Base-by-base conservation (phyloP, 2,797 vertebrate species). In the Buceros bicornis region DNA sequence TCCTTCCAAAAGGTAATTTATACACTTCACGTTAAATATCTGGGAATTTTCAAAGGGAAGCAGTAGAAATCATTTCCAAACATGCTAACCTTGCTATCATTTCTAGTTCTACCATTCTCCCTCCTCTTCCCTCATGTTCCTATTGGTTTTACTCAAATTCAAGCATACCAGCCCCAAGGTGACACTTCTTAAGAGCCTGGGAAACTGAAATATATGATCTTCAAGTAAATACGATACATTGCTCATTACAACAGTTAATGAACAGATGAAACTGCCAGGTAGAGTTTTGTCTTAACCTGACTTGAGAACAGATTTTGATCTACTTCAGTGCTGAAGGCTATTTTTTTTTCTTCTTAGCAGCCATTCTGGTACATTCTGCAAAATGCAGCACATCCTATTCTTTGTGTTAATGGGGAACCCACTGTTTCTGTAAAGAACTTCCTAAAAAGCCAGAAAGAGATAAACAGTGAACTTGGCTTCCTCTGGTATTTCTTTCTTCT, bases 1-100 rank as follows among this genome's bases (percentile, higher is more conserved):
- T 96, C 65, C 67, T 89, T 89, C 86, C 93, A 92, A 85, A 87
- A 94, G 45, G 83, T 87, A 95, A 90, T 93, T 95, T 95, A 90
- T 94, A 85, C 21, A 77, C 66, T 93, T 53, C 57, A 69, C 67
- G 78, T 80, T 84, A 96, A 97, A 80, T 95, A 92, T 67, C 90
- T 87, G 64, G 72, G 89, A 84, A 82, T 82, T 95, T 93, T 93
- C 86, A 85, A 92, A 85, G 53, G 67, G 67, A 96, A 97, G 90
- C 50, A 90, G 61, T 87, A 95, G 88, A 94, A 94, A 88, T 67
- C 3, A 65, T 77, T 94, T 93, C 92, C 89, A 96, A 97, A 87
- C 73, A 93, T 95, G 86, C 77, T 90, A 93, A 90, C 83, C 80
- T 90, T 87, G 57, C 86, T 94, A 53, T 92, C 7, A 28, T 73